Conservation (phyloP, 2,888 invertebrate species). For the Drosophila planitibia region DNA sequence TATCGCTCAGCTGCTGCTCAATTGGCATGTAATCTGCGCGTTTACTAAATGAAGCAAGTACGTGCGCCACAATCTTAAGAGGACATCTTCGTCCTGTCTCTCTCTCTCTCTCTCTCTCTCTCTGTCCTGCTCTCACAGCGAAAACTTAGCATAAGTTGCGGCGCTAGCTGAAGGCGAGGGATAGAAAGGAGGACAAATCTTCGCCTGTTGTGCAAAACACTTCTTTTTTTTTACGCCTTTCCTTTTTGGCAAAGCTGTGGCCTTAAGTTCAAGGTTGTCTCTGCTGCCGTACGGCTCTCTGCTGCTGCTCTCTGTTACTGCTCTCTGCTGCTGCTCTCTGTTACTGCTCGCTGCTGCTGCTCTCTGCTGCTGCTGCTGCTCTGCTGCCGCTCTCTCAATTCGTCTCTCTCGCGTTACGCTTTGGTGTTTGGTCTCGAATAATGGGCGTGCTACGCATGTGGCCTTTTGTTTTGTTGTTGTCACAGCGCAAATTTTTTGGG, state of each 20-base stretch:
- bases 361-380: background rate
- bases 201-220: constrained; percentile 20
- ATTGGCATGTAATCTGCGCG: constrained; percentile 34
- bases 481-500: constrained; percentile 44
- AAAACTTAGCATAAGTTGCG: constrained; percentile 61
- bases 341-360: constrained; percentile 2
- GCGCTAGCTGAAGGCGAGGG: constrained; percentile 11
- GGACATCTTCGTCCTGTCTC: background rate
- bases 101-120: background rate
- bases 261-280: constrained; percentile 73
- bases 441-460: constrained; percentile 61
- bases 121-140: background rate
- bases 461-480: constrained; percentile 36
- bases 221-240: constrained; percentile 48
- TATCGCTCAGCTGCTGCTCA: constrained; percentile 36
- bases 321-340: constrained; percentile 31
- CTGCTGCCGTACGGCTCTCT: constrained; percentile 30
- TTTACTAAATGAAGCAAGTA: constrained; percentile 61
- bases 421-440: constrained; percentile 32
- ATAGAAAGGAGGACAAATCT: constrained; percentile 32
- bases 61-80: constrained; percentile 30
- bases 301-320: background rate
- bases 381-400: constrained; percentile 23
- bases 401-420: constrained; percentile 10
- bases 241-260: constrained; percentile 54